Evolutionary conservation across 2,888 invertebrate species (phyloP), one percentile per base, ranked within the genome.

Genomic region (Xanthia icteritia): DNA sequence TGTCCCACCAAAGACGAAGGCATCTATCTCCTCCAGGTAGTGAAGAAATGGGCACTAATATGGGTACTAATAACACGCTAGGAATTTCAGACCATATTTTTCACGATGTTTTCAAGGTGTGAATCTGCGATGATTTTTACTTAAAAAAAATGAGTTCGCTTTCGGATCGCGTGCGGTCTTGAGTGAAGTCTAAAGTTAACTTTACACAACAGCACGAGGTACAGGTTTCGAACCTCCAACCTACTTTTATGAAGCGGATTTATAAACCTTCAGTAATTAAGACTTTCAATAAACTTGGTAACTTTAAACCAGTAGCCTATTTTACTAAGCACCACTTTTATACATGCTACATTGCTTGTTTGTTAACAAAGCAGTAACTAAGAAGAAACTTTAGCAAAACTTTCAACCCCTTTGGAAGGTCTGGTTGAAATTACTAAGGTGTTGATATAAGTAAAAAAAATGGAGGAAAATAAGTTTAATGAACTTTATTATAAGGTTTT

Each of bases 301-400:
- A 64, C 58, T 39, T 63, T 5, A 56, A 42, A 61, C 65, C 39
- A n/a, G 60, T 69, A 17, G 45, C 31, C 39, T 67, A 61, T 72
- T 81, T 77, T 27, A 64, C 45, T 39, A 51, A 69, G 48, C 36
- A 31, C 23, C 15, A 36, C 15, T 69, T 39, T 81, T 72, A 69
- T 69, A 69, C 51, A 63, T 36, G 13, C 13, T 48, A 51, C 64
- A 42, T 69, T 36, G 60, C 65, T 70, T 84, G 51, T 82, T 83
- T 73, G 60, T 27, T 58, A 76, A 74, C 78, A 84, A 84, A 87
- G 66, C 72, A 69, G 27, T 31, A 60, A 82, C 73, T 60, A 42
- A 67, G 68, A 56, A 17, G 36, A 68, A 86, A 77, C 48, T 86
- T 86, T 65, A 73, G 68, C 27, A 20, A 70, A 87, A 82, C 76